These are phyloP conservation scores for Macrobrachium rosenbergii DNA, from an alignment of 1,140 invertebrate species.

Conservation along the genomic window DNA sequence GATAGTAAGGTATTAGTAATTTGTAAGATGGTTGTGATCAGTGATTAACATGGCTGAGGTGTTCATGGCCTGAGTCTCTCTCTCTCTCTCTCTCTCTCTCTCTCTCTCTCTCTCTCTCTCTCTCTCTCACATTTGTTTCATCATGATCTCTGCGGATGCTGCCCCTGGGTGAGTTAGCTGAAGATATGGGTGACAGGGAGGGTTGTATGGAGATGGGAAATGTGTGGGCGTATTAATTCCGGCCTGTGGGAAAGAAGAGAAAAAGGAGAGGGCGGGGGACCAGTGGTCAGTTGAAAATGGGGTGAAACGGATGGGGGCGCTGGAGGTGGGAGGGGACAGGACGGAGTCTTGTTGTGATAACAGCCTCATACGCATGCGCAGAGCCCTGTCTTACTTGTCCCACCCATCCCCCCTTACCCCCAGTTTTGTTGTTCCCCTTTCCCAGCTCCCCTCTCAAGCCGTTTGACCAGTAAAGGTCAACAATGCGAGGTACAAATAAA, in stretches of 20 bases:
- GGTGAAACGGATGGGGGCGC: neutral
- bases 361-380: no score
- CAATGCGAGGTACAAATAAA: conserved; percentile 43
- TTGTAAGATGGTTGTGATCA: no score
- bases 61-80: no score
- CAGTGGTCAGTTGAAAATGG: neutral
- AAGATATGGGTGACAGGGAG: neutral
- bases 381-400: no score
- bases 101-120: no score
- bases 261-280: neutral
- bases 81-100: no score
- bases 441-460: conserved; percentile 5
- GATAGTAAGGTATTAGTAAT: no score
- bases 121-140: no score
- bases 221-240: neutral
- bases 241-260: no score
- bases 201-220: neutral
- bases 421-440: neutral
- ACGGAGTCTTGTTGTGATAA: neutral
- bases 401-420: neutral
- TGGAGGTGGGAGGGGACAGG: neutral
- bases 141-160: no score
- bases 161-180: no score
- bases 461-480: conserved; percentile 37
- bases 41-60: no score